These are phyloP conservation scores for Exephanes ischioxanthus DNA, from an alignment of 2,888 invertebrate genomes.

Conservation along the genomic window DNA sequence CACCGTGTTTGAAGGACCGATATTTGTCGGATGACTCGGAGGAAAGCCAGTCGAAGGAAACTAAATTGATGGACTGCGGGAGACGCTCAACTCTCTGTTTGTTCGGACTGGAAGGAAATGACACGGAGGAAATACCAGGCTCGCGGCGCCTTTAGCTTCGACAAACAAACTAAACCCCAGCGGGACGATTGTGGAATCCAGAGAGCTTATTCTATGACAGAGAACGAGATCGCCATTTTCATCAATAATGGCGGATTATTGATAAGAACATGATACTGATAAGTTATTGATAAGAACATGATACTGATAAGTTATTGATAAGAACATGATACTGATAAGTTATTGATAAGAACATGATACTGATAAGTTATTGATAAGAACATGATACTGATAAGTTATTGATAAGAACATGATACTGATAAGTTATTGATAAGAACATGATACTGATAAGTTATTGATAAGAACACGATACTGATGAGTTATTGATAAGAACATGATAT, in stretches of 20 bases:
- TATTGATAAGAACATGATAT: not conserved
- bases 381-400: too few relatives aligned
- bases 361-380: too few relatives aligned
- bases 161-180: not conserved
- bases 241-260: not conserved
- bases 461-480: not conserved
- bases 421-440: not conserved
- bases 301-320: too few relatives aligned
- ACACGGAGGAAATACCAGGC: not conserved
- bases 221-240: not conserved
- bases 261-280: not conserved
- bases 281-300: too few relatives aligned
- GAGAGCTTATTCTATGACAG: not conserved
- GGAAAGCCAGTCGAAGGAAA: conserved; percentile 1
- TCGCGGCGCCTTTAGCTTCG: not conserved
- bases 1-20: not conserved
- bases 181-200: not conserved
- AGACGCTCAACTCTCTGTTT: not conserved
- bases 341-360: too few relatives aligned
- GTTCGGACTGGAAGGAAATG: not conserved
- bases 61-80: conserved; percentile 21
- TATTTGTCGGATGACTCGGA: conserved; percentile 20
- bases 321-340: too few relatives aligned
- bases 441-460: not conserved
- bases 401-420: too few relatives aligned